Conservation (phyloP, 2,113 vertebrate species). For the Vidua macroura region DNA sequence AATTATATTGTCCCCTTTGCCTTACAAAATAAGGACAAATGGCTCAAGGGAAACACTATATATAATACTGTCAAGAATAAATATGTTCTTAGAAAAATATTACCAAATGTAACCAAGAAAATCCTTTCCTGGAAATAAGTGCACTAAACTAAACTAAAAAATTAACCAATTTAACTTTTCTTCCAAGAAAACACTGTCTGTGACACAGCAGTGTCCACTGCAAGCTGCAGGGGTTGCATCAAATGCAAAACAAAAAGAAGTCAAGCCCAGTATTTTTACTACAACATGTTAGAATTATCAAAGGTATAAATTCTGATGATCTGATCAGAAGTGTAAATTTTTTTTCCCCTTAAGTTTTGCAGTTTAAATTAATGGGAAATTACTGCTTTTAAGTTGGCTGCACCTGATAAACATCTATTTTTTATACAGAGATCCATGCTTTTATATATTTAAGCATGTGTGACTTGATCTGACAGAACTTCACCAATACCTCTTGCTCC, state of each 20-base stretch:
- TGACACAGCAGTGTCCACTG: background rate
- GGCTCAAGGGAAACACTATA: background rate
- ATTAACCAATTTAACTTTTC: background rate
- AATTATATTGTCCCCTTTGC: background rate
- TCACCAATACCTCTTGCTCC: background rate
- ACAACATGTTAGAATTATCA: background rate
- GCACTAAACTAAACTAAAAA: background rate
- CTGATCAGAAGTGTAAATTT: background rate
- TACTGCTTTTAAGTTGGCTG: background rate
- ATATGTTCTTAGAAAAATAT: background rate
- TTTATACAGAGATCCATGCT: background rate
- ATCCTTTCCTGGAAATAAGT: background rate
- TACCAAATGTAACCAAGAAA: background rate
- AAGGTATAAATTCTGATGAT: background rate
- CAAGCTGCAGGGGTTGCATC: background rate
- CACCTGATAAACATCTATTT: background rate
- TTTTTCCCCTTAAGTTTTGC: fast-evolving
- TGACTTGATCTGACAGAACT: background rate
- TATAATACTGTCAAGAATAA: background rate
- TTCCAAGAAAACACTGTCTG: background rate
- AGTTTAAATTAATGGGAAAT: background rate
- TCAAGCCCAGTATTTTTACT: background rate
- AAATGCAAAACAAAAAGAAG: background rate
- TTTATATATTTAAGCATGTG: background rate
- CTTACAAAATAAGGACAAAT: background rate